Base-by-base conservation (phyloP, 2,888 invertebrate species). In the Ceratothoa steindachneri region DNA sequence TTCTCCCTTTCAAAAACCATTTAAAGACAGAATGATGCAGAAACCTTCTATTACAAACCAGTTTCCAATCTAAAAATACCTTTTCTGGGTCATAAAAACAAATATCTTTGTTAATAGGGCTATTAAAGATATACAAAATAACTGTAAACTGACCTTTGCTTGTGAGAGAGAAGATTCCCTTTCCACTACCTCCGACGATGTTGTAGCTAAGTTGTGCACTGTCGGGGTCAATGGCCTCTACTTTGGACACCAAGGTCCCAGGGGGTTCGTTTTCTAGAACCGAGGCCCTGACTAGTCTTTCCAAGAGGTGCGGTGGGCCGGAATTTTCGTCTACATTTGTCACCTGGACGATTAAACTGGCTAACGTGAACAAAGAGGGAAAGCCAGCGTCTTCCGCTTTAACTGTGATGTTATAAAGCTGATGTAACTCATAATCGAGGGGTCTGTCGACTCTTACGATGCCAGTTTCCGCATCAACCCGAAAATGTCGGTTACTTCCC, bases 291-390 rank as follows among this genome's bases (percentile, higher is more conserved):
- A 91, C 86, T 80, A 93, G 93, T 82, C 91, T 91, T 84, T 92
- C 22, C 2, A 68, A 55, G 67, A 81, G 80, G 28, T 60, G 30
- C 0, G 81, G 80, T 15, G 79, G 76, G n/a, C 67, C 89, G 73
- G 90, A 86, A 85, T 97, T 97, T 85, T 97, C 97, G 85, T 97
- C 95, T 24, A 97, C 96, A 85, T 97, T 97, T 81, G 93, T 90
- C 77, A 86, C 84, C 78, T 30, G 75, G 71, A 97, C 89, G 68
- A 85, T 82, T 31, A 97, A 88, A 74, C 90, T 88, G 74, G 93
- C 90, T 82, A 92, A 91, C 0, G 93, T 89, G 77, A 90, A 89
- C 79, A 95, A 85, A 4, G 92, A 87, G 0, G 94, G 95, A 72
- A 89, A 89, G 0, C 97, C 97, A 30, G 89, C 88, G 86, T 97